phyloP scores from a whole-genome alignment of 2,888 invertebrate species.

The Autographa pulchrina region DNA sequence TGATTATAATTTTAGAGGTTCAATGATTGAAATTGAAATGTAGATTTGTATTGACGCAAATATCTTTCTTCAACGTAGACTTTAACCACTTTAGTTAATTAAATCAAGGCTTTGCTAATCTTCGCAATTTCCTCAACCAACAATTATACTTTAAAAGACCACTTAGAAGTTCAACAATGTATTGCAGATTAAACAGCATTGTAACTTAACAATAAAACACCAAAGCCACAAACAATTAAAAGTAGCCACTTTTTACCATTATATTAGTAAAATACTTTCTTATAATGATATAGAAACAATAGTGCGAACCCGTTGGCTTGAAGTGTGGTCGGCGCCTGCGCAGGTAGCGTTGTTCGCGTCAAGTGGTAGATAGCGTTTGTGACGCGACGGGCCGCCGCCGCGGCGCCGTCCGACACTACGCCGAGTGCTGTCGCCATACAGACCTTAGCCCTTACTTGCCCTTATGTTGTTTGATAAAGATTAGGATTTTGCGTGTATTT shows the following conservation, averaged over 20 bases:
- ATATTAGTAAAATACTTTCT: slow-evolving; percentile 27
- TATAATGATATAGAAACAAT: slow-evolving; percentile 65
- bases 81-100: not conserved
- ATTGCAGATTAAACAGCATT: not conserved
- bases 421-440: slow-evolving; percentile 64
- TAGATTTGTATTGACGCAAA: too few species aligned
- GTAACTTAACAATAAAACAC: slow-evolving; percentile 6
- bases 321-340: slow-evolving; percentile 71
- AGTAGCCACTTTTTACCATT: slow-evolving; percentile 15
- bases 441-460: slow-evolving; percentile 23
- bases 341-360: slow-evolving; percentile 76
- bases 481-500: slow-evolving; percentile 45
- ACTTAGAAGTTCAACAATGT: not conserved
- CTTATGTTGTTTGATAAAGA: slow-evolving; percentile 47
- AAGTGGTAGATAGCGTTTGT: slow-evolving; percentile 73
- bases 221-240: slow-evolving; percentile 19
- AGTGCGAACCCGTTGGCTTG: slow-evolving; percentile 75
- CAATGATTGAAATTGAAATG: too few species aligned
- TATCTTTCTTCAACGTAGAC: not conserved
- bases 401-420: too few species aligned
- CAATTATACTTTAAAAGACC: not conserved
- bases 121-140: not conserved
- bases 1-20: too few species aligned
- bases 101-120: not conserved
- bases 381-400: slow-evolving; percentile 46